Evolutionary conservation across 2,888 invertebrate genomes (phyloP), one percentile per base, ranked within the genome.

Genomic region (Entomobrya proxima): DNA sequence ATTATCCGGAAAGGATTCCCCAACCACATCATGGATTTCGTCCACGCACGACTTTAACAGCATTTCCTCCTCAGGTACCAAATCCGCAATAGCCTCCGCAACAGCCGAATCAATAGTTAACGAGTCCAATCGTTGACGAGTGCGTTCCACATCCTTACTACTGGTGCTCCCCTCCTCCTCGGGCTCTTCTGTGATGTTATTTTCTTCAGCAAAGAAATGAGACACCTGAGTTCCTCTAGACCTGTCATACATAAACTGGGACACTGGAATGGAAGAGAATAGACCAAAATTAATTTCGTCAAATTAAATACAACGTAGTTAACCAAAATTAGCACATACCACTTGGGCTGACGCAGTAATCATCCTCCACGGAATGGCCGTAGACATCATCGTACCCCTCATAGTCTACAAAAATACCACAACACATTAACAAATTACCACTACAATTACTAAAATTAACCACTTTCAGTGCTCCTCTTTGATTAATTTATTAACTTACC

Each of bases 301-400:
- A 79, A 1, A 37, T 27, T 58, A 40, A n/a, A n/a, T n/a, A n/a
- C n/a, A n/a, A n/a, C n/a, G n/a, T n/a, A n/a, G n/a, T n/a, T n/a
- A n/a, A n/a, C n/a, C n/a, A n/a, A n/a, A 52, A 69, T 24, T 61
- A 52, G 27, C 13, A 61, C 89, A 91, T 91, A 93, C 93, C 93
- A 91, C 96, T 96, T 2, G 98, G 98, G 15, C 98, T 98, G 91
- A 97, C 95, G 91, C 95, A 96, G 92, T 94, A 96, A 91, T 97
- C 97, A 91, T 98, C 98, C 92, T 98, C 98, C 55, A 98, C 95
- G 2, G 98, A 98, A 92, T 97, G 96, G 13, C 98, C 98, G 92
- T 97, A 98, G 86, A 96, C 94, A 93, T 97, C 97, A 91, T 97
- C 96, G 91, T 96, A 96, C 18, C 94, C 95, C 91, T 98, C 98